phyloP scores from a whole-genome alignment of 2,797 vertebrate genomes.

The Lepus oiostolus region DNA sequence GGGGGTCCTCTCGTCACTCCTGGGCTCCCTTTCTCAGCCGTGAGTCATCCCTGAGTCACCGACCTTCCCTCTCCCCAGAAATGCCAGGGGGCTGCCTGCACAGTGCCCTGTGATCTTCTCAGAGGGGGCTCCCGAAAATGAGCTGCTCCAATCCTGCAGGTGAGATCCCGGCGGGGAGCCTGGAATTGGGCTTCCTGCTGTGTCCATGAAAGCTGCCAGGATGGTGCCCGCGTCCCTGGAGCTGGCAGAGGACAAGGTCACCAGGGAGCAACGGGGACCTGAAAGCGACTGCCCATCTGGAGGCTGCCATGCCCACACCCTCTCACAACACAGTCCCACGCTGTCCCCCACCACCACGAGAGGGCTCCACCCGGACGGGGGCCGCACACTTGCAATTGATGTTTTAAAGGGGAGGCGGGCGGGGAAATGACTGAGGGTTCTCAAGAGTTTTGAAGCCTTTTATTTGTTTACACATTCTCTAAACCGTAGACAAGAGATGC shows the following conservation, averaged over 20 bases:
- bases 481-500: slow-evolving; percentile 87
- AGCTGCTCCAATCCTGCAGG: neutral
- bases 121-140: neutral
- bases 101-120: neutral
- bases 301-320: neutral
- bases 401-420: slow-evolving; percentile 70
- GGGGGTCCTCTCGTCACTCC: neutral
- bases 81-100: neutral
- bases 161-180: neutral
- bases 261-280: neutral
- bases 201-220: neutral
- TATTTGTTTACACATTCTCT: slow-evolving; percentile 87
- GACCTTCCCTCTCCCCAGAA: neutral
- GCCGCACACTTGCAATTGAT: slow-evolving; percentile 74
- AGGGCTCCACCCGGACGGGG: slow-evolving; percentile 32
- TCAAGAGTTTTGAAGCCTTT: slow-evolving; percentile 86
- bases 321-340: neutral
- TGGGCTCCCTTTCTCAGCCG: neutral
- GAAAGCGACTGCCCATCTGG: neutral
- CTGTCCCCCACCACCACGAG: neutral
- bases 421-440: slow-evolving; percentile 73
- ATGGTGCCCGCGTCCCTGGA: neutral
- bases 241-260: neutral
- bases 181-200: neutral
- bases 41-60: slow-evolving; percentile 51